Percentiles rank a stretch among this genome's conserved stretches.
phyloP scores from a whole-genome alignment of 2,113 vertebrate genomes.

The Corydoras maculifer region DNA sequence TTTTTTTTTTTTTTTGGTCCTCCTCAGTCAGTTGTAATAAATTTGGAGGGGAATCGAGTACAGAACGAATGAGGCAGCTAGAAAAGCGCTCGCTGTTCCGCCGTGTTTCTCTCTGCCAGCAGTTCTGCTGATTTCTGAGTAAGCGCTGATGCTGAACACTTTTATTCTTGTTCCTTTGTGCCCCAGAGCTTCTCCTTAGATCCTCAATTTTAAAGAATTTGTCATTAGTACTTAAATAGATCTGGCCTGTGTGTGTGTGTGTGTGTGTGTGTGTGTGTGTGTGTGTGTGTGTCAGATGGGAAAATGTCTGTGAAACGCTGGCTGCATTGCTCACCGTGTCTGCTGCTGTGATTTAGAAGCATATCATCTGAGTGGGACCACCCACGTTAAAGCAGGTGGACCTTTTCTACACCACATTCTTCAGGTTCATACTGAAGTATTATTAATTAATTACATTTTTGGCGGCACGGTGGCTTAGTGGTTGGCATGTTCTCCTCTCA shows the following conservation, averaged over 20 bases:
- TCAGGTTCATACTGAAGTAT: too few relatives aligned
- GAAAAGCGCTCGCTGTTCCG: constrained; percentile 6
- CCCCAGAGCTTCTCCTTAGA: constrained; percentile 19
- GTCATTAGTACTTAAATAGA: not conserved
- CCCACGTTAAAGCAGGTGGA: too few relatives aligned
- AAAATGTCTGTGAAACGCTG: too few relatives aligned
- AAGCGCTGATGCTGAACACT: constrained; percentile 27
- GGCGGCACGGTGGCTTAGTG: too few relatives aligned
- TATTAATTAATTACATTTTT: too few relatives aligned
- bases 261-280: not conserved
- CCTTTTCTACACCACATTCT: too few relatives aligned
- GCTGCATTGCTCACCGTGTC: too few relatives aligned
- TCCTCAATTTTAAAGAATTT: not conserved
- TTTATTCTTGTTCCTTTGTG: constrained; percentile 22
- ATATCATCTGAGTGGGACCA: too few relatives aligned
- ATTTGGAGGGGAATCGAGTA: not conserved
- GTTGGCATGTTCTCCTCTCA: too few relatives aligned
- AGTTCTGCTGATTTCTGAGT: constrained; percentile 22
- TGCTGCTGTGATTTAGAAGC: too few relatives aligned
- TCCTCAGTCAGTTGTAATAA: constrained; percentile 12
- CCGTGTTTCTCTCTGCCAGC: constrained; percentile 21
- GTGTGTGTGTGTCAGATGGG: too few relatives aligned
- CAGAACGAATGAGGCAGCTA: not conserved
- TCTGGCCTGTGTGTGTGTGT: not conserved
- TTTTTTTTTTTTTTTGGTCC: too few relatives aligned